phyloP scores from a whole-genome alignment of 2,888 invertebrate species.

The Cataglyphis cursor region DNA sequence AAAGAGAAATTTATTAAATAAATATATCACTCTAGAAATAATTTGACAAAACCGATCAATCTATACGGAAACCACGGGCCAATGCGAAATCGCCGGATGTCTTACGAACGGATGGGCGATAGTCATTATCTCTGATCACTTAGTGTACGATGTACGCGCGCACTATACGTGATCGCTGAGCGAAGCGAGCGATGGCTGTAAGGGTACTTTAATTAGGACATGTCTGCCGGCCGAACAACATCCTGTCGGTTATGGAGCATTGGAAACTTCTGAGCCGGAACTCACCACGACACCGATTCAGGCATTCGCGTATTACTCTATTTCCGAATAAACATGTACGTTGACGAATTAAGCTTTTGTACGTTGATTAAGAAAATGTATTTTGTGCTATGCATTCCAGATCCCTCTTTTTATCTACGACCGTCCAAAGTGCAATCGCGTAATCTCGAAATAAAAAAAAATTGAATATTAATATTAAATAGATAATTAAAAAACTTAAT shows the following conservation, averaged over 20 bases:
- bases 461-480: no score
- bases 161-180: constrained; percentile 34
- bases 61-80: constrained; percentile 28
- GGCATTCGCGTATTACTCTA: not conserved
- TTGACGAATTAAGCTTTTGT: constrained; percentile 5
- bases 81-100: constrained; percentile 47
- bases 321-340: not conserved
- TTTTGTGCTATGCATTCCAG: not conserved
- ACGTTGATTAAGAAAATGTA: not conserved
- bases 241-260: constrained; percentile 26
- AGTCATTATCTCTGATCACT: constrained; percentile 46
- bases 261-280: constrained; percentile 43
- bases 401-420: not conserved
- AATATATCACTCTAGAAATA: not conserved
- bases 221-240: constrained; percentile 38
- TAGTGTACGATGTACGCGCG: constrained; percentile 24
- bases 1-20: not conserved
- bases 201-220: constrained; percentile 52
- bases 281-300: not conserved
- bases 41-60: not conserved
- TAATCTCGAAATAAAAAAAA: no score
- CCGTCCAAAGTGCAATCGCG: not conserved
- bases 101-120: constrained; percentile 36
- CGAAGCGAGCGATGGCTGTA: constrained; percentile 26
- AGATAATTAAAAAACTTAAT: not conserved